phyloP scores from a whole-genome alignment of 2,113 vertebrate species.

The Promerops cafer region DNA sequence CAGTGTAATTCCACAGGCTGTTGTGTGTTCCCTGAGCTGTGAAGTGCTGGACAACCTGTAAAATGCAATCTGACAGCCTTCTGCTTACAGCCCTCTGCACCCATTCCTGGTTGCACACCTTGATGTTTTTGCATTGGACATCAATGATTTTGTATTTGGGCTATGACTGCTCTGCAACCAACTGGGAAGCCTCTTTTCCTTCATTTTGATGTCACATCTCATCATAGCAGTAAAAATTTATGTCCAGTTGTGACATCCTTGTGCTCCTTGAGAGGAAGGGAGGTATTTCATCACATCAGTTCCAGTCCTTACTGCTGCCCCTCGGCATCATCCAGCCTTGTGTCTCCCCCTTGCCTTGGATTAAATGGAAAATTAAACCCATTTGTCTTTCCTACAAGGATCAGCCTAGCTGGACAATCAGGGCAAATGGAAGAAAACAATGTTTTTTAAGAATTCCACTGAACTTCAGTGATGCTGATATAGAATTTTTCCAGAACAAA shows the following conservation, averaged over 20 bases:
- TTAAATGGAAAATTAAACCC: background rate
- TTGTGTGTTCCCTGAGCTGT: background rate
- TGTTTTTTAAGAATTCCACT: background rate
- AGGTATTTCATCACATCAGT: background rate
- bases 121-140: background rate
- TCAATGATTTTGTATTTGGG: background rate
- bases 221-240: background rate
- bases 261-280: background rate
- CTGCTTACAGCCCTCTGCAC: background rate
- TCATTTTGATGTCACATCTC: background rate
- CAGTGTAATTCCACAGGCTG: background rate
- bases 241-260: background rate
- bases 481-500: background rate
- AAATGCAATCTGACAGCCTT: background rate
- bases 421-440: background rate
- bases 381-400: background rate
- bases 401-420: background rate
- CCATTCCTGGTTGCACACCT: background rate
- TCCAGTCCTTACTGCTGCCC: fast-evolving
- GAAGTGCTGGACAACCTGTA: background rate
- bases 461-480: background rate
- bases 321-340: background rate
- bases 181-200: background rate
- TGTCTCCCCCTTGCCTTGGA: background rate
- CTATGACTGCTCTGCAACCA: background rate